These are phyloP conservation scores for Eulemur coronatus DNA, from an alignment of 2,797 vertebrate genomes.

Conservation along the genomic window DNA sequence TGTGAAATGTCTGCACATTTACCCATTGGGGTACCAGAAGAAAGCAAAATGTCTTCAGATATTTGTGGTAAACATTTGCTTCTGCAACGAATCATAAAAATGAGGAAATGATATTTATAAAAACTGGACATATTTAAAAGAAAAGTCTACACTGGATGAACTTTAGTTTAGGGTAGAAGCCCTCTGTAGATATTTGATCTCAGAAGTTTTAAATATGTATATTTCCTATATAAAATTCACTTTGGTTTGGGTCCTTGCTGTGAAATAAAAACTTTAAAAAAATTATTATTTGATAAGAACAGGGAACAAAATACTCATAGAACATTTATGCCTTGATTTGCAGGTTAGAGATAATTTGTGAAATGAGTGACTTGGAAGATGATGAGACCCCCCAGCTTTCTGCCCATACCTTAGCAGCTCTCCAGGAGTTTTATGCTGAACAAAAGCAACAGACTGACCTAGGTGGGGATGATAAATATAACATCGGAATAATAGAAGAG, in stretches of 20 bases:
- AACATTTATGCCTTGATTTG: neutral
- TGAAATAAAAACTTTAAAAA: neutral
- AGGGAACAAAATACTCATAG: neutral
- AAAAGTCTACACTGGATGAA: neutral
- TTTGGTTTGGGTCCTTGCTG: neutral
- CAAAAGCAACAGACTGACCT: slow-evolving; percentile 76
- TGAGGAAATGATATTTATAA: neutral
- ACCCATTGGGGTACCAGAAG: neutral
- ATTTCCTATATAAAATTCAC: neutral
- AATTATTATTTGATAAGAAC: neutral
- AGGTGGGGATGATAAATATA: slow-evolving; percentile 79
- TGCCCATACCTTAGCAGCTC: slow-evolving; percentile 90
- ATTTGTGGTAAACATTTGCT: neutral
- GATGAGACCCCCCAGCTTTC: slow-evolving; percentile 91
- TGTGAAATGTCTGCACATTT: neutral
- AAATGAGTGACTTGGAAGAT: slow-evolving; percentile 89
- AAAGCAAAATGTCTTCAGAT: neutral
- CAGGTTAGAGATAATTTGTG: slow-evolving; percentile 52
- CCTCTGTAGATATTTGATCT: neutral
- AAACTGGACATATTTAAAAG: neutral
- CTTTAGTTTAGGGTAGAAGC: neutral
- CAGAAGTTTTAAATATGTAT: neutral
- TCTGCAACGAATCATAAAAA: neutral
- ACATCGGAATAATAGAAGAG: slow-evolving; percentile 91
- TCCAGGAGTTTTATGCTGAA: slow-evolving; percentile 94